These are phyloP conservation scores for Otocyon megalotis DNA, from an alignment of 2,113 vertebrate species.

Conservation along the genomic window DNA sequence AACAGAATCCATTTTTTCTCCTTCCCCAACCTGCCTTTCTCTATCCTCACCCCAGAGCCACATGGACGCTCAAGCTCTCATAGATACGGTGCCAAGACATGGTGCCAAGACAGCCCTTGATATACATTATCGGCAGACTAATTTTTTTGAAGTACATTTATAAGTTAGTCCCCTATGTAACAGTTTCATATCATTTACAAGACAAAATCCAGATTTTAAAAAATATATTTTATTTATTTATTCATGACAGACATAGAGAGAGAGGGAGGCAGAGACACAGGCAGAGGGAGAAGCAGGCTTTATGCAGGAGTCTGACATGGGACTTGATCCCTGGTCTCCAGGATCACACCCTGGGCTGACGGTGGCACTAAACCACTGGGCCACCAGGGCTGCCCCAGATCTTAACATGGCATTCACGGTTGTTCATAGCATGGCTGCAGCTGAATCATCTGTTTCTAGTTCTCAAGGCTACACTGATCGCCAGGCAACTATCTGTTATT, in stretches of 20 bases:
- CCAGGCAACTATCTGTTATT: neutral
- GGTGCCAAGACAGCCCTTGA: neutral
- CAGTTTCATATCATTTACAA: neutral
- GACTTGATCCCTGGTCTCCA: too few species aligned
- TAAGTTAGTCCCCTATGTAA: neutral
- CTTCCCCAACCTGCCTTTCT: neutral
- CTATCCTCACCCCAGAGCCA: neutral
- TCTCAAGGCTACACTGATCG: neutral
- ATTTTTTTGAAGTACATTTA: neutral
- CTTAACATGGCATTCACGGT: neutral
- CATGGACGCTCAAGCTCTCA: neutral
- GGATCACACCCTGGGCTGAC: too few species aligned
- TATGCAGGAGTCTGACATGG: too few species aligned
- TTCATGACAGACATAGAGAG: too few species aligned
- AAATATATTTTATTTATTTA: too few species aligned
- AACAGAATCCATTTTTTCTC: slow-evolving; percentile 9
- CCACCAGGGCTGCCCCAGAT: too few species aligned
- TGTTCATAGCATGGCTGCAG: neutral
- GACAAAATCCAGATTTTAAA: neutral
- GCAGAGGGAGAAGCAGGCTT: too few species aligned
- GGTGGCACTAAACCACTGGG: too few species aligned
- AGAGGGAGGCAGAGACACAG: too few species aligned
- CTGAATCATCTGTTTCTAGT: neutral
- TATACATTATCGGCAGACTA: neutral
- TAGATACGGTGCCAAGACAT: neutral